These are phyloP conservation scores for Emydocephalus ijimae DNA, from an alignment of 2,113 vertebrate genomes.

Conservation along the genomic window DNA sequence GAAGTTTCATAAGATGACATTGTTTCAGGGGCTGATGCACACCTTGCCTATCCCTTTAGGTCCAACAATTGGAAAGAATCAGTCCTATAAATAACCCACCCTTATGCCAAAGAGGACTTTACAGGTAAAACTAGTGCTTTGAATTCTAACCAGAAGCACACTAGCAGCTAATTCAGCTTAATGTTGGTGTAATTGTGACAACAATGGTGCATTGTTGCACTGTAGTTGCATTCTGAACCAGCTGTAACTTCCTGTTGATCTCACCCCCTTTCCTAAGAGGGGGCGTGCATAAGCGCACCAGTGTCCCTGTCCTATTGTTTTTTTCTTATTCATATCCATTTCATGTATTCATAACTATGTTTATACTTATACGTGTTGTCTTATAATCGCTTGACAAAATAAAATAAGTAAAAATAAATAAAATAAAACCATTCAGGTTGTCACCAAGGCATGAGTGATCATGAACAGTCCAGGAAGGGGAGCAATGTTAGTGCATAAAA, in stretches of 20 bases:
- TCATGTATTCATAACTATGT: too few species aligned
- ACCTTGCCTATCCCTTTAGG: not conserved
- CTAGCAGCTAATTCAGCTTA: not conserved
- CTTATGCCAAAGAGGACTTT: not conserved
- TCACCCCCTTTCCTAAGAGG: too few species aligned
- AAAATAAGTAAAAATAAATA: too few species aligned
- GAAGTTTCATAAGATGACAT: not conserved
- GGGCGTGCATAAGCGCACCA: too few species aligned
- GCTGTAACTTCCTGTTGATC: not conserved
- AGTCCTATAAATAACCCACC: not conserved
- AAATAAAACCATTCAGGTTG: not conserved
- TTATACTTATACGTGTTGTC: too few species aligned
- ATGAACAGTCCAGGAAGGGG: not conserved
- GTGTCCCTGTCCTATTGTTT: too few species aligned
- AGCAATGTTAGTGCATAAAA: not conserved
- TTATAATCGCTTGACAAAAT: too few species aligned
- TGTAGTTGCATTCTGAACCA: not conserved
- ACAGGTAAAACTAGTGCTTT: not conserved
- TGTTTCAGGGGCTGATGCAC: not conserved
- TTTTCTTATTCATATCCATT: too few species aligned
- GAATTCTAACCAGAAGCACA: not conserved
- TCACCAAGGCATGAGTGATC: not conserved
- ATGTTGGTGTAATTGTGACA: not conserved
- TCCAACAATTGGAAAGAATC: not conserved
- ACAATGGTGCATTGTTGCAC: not conserved